Base-by-base conservation (phyloP, 2,797 vertebrate species). In the Xenops minutus region DNA sequence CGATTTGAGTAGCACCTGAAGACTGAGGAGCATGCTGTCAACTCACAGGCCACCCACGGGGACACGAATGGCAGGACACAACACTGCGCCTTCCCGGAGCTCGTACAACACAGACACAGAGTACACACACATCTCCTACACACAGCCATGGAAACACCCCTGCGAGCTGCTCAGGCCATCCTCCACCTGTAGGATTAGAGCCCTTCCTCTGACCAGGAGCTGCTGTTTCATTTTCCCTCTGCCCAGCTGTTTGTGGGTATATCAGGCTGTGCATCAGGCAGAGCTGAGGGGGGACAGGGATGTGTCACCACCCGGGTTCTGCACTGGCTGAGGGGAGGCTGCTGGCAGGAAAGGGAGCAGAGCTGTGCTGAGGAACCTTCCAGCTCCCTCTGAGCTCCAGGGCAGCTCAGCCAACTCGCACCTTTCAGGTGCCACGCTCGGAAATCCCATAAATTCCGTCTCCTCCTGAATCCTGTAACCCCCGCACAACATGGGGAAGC, bases 401-500 rank as follows among this genome's bases (percentile, higher is more conserved):
- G 41, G 75, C 49, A 68, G 26, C 78, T 44, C 56, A 63, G 76
- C 21, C 55, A 66, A 44, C 52, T 9, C 5, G 10, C 26, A 52
- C 7, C 74, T 13, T 66, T 49, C 23, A 49, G 71, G 39, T 88
- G 73, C 62, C 39, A 17, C 1, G 18, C 62, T 68, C 56, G 20
- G 37, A 78, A 64, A 4, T 4, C 32, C 67, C 66, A 6, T 6
- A 6, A 54, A 49, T 41, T 17, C 44, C 2, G 0, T 18, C 52
- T 74, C 32, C 71, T 69, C 37, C 52, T 34, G 29, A 44, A 20
- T 13, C 17, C 0, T 0, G 3, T 17, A 29, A 43, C 64, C 86
- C 55, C 24, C 7, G 21, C n/a, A 16, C 4, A 61, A 48, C 3
- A 0, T 0, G 3, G 79, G 37, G n/a, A 34, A 71, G 72, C 49